A percentile compares a stretch with the other conserved stretches of the same genome.
These are phyloP conservation scores for Plebejus anna DNA, from an alignment of 2,888 invertebrate genomes.

Conservation along the genomic window DNA sequence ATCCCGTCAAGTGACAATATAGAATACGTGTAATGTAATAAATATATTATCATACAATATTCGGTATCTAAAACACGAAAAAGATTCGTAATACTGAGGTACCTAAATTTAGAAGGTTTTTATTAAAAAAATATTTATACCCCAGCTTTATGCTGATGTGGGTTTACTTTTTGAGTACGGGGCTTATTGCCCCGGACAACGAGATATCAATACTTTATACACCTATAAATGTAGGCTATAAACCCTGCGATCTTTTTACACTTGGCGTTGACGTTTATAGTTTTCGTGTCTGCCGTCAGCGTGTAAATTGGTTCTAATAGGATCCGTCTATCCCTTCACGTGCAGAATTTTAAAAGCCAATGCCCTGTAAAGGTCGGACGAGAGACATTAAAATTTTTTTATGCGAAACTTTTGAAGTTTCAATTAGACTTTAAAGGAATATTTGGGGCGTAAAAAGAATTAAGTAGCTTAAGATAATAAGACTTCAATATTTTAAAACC, in stretches of 20 bases:
- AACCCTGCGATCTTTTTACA: conserved; percentile 20
- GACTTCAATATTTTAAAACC: not conserved
- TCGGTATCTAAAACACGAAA: not conserved
- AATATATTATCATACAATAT: not conserved
- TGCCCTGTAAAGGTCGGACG: not conserved
- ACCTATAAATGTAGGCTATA: conserved; percentile 12
- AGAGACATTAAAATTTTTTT: not conserved
- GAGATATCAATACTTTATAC: not conserved
- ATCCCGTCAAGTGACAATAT: not conserved
- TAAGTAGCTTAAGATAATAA: not conserved
- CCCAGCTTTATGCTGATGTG: conserved; percentile 20
- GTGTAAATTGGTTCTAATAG: conserved; percentile 20
- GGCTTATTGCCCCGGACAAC: not conserved
- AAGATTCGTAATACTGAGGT: not conserved
- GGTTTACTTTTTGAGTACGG: conserved; percentile 3
- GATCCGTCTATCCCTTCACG: not conserved
- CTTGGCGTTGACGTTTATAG: conserved; percentile 21
- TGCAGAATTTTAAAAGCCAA: conserved; percentile 1
- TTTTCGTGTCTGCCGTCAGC: conserved; percentile 24
- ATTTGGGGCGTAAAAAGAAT: not conserved
- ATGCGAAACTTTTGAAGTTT: not conserved
- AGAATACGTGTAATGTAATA: not conserved
- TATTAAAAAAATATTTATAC: conserved; percentile 5
- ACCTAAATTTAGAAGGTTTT: not conserved
- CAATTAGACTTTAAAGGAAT: not conserved